These are phyloP conservation scores for Eucera pruinosa DNA, from an alignment of 2,888 invertebrate species.

Conservation along the genomic window DNA sequence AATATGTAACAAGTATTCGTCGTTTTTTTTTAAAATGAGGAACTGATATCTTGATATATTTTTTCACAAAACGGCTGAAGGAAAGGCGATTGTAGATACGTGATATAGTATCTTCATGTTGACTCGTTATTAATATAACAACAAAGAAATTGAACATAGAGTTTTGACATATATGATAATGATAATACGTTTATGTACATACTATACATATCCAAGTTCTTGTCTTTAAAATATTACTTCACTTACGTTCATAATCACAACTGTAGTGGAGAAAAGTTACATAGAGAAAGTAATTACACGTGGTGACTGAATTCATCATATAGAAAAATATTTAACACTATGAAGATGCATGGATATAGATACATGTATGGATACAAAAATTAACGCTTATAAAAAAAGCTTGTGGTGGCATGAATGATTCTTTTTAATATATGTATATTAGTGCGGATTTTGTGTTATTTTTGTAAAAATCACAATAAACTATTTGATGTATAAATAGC, in stretches of 20 bases:
- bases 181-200: constrained; percentile 66
- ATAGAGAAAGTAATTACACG: constrained; percentile 54
- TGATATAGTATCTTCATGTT: constrained; percentile 64
- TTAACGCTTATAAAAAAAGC: constrained; percentile 10
- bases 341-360: constrained; percentile 4
- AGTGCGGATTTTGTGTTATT: neutral
- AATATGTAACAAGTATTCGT: constrained; percentile 66
- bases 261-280: constrained; percentile 54
- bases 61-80: constrained; percentile 40
- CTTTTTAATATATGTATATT: neutral
- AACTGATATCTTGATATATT: neutral
- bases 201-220: constrained; percentile 67
- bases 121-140: constrained; percentile 63
- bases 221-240: constrained; percentile 65
- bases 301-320: constrained; percentile 66
- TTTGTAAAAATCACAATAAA: neutral
- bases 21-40: constrained; percentile 24
- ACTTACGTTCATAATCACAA: constrained; percentile 50
- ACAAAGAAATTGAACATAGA: constrained; percentile 65
- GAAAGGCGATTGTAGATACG: constrained; percentile 53
- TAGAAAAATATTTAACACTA: constrained; percentile 45
- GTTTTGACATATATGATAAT: constrained; percentile 56
- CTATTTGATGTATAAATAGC: neutral
- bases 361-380: constrained; percentile 3
- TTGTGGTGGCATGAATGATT: neutral